A percentile compares a stretch with the other conserved stretches of the same genome.
These are phyloP conservation scores for Abrostola tripartita DNA, from an alignment of 2,888 invertebrate genomes.

Conservation along the genomic window DNA sequence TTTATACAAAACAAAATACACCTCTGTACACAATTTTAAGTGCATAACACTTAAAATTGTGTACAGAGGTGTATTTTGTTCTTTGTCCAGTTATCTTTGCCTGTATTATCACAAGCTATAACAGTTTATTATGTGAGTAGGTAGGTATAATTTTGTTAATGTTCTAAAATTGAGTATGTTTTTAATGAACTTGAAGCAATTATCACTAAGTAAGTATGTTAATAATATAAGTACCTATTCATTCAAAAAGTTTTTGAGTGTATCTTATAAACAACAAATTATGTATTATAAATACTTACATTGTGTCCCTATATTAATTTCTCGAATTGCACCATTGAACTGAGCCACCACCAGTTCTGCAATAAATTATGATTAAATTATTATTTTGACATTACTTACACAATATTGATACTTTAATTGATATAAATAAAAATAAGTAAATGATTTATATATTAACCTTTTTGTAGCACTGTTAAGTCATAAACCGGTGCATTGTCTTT, in stretches of 20 bases:
- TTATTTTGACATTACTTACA: conserved; percentile 1
- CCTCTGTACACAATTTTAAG: too few species aligned
- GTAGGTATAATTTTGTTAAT: not conserved
- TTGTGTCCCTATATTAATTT: conserved; percentile 71
- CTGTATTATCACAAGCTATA: not conserved
- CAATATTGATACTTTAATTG: too few species aligned
- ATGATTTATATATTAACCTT: conserved; percentile 64
- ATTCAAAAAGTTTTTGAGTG: not conserved
- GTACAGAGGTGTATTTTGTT: not conserved
- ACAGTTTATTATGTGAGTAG: not conserved
- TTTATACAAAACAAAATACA: too few species aligned
- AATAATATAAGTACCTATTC: not conserved
- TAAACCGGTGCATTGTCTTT: conserved; percentile 64
- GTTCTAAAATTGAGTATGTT: not conserved
- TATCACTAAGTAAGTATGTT: not conserved
- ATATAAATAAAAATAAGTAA: not conserved
- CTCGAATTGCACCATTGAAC: conserved; percentile 77
- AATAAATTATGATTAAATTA: conserved; percentile 50
- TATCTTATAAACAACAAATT: not conserved
- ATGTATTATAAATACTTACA: conserved; percentile 67
- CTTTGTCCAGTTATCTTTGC: conserved; percentile 1
- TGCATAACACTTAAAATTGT: too few species aligned
- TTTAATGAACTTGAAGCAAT: not conserved
- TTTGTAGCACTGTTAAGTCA: conserved; percentile 69
- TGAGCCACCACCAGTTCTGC: conserved; percentile 79